Percentiles rank a stretch among this genome's conserved stretches.
Evolutionary conservation across 2,888 invertebrate genomes (phyloP).

Genomic region (Andrena dorsata): DNA sequence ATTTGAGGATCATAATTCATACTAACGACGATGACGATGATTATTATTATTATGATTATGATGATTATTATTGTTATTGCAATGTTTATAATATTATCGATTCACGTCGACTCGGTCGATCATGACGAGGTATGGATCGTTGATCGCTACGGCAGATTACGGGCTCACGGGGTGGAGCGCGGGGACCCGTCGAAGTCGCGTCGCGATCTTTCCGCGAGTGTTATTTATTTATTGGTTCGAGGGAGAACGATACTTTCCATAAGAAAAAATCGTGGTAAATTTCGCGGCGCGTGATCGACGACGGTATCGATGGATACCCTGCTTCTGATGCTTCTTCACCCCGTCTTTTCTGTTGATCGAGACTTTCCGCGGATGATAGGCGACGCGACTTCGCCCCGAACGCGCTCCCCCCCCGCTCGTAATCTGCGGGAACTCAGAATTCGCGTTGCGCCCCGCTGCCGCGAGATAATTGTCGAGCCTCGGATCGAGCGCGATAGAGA

Average conservation of each 20-base stretch:
- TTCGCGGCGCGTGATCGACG: slow-evolving; percentile 13
- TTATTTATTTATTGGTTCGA: slow-evolving; percentile 66
- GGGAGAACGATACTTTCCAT: neutral
- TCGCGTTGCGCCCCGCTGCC: slow-evolving; percentile 53
- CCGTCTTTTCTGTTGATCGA: neutral
- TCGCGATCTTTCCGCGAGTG: slow-evolving; percentile 57
- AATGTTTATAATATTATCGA: slow-evolving; percentile 82
- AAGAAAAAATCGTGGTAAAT: slow-evolving; percentile 36
- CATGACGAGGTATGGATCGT: slow-evolving; percentile 74
- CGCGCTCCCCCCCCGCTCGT: slow-evolving; percentile 60
- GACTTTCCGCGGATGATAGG: slow-evolving; percentile 11
- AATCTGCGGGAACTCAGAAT: slow-evolving; percentile 64
- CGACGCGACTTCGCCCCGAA: slow-evolving; percentile 1
- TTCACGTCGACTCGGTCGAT: slow-evolving; percentile 75
- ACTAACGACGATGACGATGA: slow-evolving; percentile 77
- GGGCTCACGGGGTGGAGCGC: slow-evolving; percentile 48
- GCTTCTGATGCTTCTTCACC: neutral
- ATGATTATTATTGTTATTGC: slow-evolving; percentile 83
- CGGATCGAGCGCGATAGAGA: neutral
- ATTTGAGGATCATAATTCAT: slow-evolving; percentile 77
- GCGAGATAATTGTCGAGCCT: neutral
- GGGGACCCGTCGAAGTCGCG: slow-evolving; percentile 10
- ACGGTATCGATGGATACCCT: neutral
- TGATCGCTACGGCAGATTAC: slow-evolving; percentile 68
- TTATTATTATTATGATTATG: slow-evolving; percentile 60